phyloP scores from a whole-genome alignment of 2,113 vertebrate genomes.

The Peromyscus polionotus region DNA sequence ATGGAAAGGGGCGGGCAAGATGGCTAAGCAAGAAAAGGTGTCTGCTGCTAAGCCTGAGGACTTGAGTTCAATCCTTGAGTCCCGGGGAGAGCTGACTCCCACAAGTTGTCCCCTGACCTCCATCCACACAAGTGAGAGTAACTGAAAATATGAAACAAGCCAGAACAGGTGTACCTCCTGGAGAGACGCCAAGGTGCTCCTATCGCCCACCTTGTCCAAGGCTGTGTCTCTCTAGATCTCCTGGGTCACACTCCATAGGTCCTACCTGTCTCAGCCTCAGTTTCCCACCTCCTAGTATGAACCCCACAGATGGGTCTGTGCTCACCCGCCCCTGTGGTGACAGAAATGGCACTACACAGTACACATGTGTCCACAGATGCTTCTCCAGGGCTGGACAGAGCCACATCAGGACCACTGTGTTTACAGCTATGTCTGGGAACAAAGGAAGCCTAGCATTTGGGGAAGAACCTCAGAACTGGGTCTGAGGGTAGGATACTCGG shows the following conservation, averaged over 20 bases:
- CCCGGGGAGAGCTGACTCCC: not conserved
- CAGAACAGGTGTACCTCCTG: not conserved
- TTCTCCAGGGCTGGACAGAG: not conserved
- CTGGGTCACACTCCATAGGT: not conserved
- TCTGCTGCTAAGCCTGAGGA: not conserved
- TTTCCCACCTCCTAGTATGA: not conserved
- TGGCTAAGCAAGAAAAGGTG: too few relatives aligned
- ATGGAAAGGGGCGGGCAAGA: too few relatives aligned
- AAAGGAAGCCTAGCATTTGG: not conserved
- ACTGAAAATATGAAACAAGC: not conserved
- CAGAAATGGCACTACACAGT: not conserved
- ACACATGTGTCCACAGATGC: not conserved
- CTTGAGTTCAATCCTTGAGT: not conserved
- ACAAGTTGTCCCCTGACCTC: not conserved
- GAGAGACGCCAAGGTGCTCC: not conserved
- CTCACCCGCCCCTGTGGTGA: not conserved
- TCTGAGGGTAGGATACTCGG: not conserved
- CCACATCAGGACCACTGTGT: not conserved
- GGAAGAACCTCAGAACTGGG: not conserved
- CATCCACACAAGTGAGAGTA: not conserved
- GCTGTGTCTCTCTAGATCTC: not conserved
- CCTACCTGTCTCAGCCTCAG: not conserved
- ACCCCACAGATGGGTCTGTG: not conserved
- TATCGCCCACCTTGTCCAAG: not conserved
- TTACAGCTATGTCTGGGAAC: not conserved